Percentiles rank a stretch among this genome's conserved stretches.
Conservation (phyloP, 2,113 vertebrate species). For the Actenoides lindsayi region DNA sequence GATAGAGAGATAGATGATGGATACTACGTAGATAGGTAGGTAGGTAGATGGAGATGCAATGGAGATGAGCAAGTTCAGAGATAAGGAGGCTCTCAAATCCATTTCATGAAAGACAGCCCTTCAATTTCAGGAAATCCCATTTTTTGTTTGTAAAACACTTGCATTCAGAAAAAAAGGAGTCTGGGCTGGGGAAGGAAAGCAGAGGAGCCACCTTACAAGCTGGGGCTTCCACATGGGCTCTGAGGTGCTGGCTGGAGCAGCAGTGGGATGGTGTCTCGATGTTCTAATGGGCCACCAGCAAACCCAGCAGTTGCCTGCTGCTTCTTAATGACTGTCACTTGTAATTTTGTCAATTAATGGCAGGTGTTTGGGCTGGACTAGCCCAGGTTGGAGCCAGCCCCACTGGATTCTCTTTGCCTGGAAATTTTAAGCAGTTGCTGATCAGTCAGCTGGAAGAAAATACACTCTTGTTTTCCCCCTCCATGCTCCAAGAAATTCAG, state of each 20-base stretch:
- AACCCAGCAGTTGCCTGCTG: neutral
- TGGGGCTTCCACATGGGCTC: too few relatives aligned
- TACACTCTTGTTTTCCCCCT: neutral
- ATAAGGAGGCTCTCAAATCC: neutral
- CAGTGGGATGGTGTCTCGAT: too few relatives aligned
- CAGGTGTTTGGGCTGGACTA: neutral
- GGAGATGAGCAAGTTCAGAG: neutral
- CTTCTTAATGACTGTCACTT: neutral
- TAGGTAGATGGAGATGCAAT: neutral
- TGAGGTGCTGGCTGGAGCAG: too few relatives aligned
- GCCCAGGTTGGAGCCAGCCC: neutral
- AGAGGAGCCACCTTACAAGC: too few relatives aligned
- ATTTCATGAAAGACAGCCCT: neutral
- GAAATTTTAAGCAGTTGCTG: slow-evolving; percentile 6
- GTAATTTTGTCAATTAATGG: neutral
- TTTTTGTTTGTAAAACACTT: slow-evolving; percentile 57
- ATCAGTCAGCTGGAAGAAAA: slow-evolving; percentile 4
- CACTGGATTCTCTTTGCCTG: neutral
- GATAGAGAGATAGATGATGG: too few relatives aligned
- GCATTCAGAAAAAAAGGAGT: slow-evolving; percentile 27
- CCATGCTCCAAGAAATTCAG: neutral
- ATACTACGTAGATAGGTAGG: too few relatives aligned
- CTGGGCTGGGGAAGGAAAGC: neutral
- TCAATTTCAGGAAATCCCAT: slow-evolving; percentile 67
- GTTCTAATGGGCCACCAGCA: neutral